phyloP scores from a whole-genome alignment of 2,797 vertebrate species.

The Fistularia tabacaria region DNA sequence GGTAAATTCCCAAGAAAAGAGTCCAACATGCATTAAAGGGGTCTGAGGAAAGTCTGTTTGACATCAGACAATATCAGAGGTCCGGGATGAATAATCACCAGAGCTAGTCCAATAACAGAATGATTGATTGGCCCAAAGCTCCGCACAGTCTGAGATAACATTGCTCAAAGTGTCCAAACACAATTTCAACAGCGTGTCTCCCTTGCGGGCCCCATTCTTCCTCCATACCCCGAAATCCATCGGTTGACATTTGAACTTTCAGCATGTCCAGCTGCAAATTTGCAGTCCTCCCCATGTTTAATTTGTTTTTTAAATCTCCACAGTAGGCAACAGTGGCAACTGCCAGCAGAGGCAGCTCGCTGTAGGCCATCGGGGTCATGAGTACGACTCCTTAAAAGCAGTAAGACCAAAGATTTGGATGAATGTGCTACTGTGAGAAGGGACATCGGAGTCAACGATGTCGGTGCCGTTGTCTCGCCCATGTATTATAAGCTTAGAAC shows the following conservation, averaged over 20 bases:
- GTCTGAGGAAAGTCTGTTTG: conserved; percentile 30
- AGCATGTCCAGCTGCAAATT: conserved; percentile 63
- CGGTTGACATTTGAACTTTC: conserved; percentile 52
- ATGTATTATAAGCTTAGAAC: too few species aligned
- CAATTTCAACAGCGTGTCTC: conserved; percentile 67
- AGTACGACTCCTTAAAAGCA: conserved; percentile 26
- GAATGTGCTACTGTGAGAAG: neutral
- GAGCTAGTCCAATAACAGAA: conserved; percentile 61
- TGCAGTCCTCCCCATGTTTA: conserved; percentile 28
- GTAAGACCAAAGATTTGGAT: conserved; percentile 24
- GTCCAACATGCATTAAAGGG: conserved; percentile 16
- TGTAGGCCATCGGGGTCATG: conserved; percentile 42
- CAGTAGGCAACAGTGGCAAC: conserved; percentile 41
- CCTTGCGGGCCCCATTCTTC: conserved; percentile 46
- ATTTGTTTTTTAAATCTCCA: conserved; percentile 20
- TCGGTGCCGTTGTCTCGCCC: too few species aligned
- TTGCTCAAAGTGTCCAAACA: conserved; percentile 66
- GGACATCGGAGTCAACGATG: too few species aligned
- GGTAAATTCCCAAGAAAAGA: conserved; percentile 28
- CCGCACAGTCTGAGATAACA: conserved; percentile 68
- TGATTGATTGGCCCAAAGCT: conserved; percentile 66
- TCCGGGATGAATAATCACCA: conserved; percentile 64
- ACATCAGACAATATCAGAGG: conserved; percentile 56
- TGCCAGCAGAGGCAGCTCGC: conserved; percentile 32
- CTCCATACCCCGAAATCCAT: conserved; percentile 51